A percentile compares a stretch with the other conserved stretches of the same genome.
phyloP scores from a whole-genome alignment of 2,797 vertebrate genomes.

The Balearica regulorum region DNA sequence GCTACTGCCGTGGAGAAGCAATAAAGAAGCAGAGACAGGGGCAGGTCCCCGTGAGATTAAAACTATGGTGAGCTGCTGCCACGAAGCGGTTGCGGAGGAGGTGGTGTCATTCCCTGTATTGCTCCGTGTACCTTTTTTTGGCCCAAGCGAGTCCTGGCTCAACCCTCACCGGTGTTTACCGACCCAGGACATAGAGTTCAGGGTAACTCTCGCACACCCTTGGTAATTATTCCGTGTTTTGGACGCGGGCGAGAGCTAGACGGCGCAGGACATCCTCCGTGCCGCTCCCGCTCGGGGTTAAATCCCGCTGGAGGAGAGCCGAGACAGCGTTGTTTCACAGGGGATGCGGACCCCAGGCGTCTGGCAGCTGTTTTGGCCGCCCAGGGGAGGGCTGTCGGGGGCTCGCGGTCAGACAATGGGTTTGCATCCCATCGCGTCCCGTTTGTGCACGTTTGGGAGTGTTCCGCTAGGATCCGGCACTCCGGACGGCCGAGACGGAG shows the following conservation, averaged over 20 bases:
- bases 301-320: not conserved
- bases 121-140: no score
- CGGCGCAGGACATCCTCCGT: rapidly evolving
- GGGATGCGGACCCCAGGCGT: not conserved
- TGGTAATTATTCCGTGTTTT: not conserved
- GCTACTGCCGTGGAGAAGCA: rapidly evolving
- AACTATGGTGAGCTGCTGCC: not conserved
- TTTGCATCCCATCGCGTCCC: not conserved
- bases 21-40: not conserved
- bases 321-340: rapidly evolving
- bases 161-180: rapidly evolving
- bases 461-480: not conserved
- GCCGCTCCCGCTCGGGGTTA: not conserved
- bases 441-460: not conserved
- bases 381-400: not conserved
- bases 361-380: rapidly evolving
- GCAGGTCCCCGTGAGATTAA: not conserved
- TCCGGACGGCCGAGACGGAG: not conserved
- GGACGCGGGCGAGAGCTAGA: not conserved
- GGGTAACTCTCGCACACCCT: rapidly evolving
- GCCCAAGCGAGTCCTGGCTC: not conserved
- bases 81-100: not conserved
- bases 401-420: rapidly evolving
- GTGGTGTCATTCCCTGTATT: rapidly evolving
- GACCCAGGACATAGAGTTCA: not conserved